Conservation (phyloP, 1,140 invertebrate genomes). For the Nymphalis io region DNA sequence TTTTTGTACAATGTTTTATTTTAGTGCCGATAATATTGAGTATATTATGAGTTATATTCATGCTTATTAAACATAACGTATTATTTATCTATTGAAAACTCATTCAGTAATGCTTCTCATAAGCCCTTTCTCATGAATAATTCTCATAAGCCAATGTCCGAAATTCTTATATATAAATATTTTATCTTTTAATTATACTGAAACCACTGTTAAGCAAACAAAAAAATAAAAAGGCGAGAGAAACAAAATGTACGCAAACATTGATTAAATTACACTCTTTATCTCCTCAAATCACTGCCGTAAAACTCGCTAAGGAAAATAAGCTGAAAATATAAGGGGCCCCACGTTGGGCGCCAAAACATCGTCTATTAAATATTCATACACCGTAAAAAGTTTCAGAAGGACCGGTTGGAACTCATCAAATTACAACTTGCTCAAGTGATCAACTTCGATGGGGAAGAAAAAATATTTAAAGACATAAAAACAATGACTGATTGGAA, state of each 20-base stretch:
- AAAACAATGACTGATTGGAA: constrained; percentile 26
- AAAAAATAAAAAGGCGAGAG: constrained; percentile 31
- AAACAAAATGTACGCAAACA: constrained; percentile 44
- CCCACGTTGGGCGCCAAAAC: constrained; percentile 55
- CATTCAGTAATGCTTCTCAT: too few relatives aligned
- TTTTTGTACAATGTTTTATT: too few relatives aligned
- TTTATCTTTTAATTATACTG: constrained; percentile 1
- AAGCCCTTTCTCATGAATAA: too few relatives aligned
- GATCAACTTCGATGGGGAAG: constrained; percentile 40
- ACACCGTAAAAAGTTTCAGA: constrained; percentile 57
- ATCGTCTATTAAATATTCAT: constrained; percentile 62
- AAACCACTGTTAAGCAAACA: constrained; percentile 16
- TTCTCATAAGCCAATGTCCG: too few relatives aligned
- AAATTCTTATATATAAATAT: background rate
- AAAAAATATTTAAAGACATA: constrained; percentile 36
- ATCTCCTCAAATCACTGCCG: constrained; percentile 60
- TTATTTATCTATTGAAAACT: too few relatives aligned
- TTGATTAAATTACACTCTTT: constrained; percentile 63
- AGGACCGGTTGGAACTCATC: constrained; percentile 58
- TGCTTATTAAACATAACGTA: too few relatives aligned
- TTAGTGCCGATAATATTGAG: too few relatives aligned
- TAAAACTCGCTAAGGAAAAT: constrained; percentile 48
- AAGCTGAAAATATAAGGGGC: constrained; percentile 52
- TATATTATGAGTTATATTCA: too few relatives aligned
- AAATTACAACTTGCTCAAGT: constrained; percentile 62